A percentile compares a stretch with the other conserved stretches of the same genome.
Conservation (phyloP, 1,140 invertebrate genomes). For the Drosophila malerkotliana region DNA sequence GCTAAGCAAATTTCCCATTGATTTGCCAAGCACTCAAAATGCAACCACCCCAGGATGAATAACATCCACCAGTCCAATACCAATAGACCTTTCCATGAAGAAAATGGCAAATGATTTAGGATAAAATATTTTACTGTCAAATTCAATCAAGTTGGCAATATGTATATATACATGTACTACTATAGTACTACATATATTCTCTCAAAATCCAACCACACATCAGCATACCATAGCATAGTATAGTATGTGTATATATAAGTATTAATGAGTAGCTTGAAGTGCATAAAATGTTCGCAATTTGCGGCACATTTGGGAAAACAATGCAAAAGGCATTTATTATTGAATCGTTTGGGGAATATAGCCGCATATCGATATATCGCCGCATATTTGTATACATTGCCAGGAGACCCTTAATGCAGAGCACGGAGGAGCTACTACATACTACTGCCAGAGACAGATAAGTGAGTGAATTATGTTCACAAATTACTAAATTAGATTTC, state of each 20-base stretch:
- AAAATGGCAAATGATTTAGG: conserved; percentile 59
- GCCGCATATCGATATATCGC: not conserved
- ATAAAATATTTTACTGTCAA: conserved; percentile 62
- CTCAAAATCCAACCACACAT: too few relatives aligned
- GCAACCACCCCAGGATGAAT: conserved; percentile 23
- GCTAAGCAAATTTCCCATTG: conserved; percentile 62
- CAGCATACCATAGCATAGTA: too few relatives aligned
- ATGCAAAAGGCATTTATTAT: conserved; percentile 52
- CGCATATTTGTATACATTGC: conserved; percentile 1
- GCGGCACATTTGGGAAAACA: conserved; percentile 39
- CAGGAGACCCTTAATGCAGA: conserved; percentile 2
- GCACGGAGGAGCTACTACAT: not conserved
- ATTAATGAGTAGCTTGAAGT: conserved; percentile 52
- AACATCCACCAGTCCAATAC: not conserved
- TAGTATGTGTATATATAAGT: conserved; percentile 7
- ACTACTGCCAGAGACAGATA: conserved; percentile 14
- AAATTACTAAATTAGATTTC: conserved; percentile 16
- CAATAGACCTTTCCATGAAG: not conserved
- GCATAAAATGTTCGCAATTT: conserved; percentile 58
- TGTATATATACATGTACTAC: not conserved
- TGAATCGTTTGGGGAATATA: conserved; percentile 45
- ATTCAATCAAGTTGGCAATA: conserved; percentile 58
- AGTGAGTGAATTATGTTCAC: conserved; percentile 33
- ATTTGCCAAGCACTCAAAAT: conserved; percentile 50
- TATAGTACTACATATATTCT: too few relatives aligned